Percentiles rank a stretch among this genome's conserved stretches.
These are phyloP conservation scores for Orthonevra nobilis DNA, from an alignment of 2,888 invertebrate species.

Conservation along the genomic window DNA sequence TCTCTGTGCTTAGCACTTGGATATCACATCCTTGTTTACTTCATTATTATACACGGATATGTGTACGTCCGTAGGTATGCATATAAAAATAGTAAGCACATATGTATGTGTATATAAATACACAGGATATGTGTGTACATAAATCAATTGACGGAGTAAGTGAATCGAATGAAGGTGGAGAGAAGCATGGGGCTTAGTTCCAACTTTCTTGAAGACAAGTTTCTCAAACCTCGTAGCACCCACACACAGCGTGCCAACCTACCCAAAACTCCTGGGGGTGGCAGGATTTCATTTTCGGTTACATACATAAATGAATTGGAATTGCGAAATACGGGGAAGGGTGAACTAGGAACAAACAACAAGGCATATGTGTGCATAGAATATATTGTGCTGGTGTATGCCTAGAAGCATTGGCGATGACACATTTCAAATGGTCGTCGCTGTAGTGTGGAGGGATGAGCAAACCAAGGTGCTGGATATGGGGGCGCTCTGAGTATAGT, in stretches of 20 bases:
- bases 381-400: conserved; percentile 55
- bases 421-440: conserved; percentile 69
- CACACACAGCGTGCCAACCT: conserved; percentile 19
- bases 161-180: conserved; percentile 64
- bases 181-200: conserved; percentile 22
- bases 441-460: conserved; percentile 36
- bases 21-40: conserved; percentile 68
- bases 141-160: conserved; percentile 70
- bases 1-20: conserved; percentile 16
- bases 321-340: conserved; percentile 1
- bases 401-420: conserved; percentile 69
- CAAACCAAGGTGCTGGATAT: conserved; percentile 25
- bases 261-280: conserved; percentile 45
- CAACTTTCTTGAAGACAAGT: conserved; percentile 69
- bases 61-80: too few species aligned
- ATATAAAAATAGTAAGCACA: conserved; percentile 43
- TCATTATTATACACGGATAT: conserved; percentile 63
- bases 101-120: conserved; percentile 28
- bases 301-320: conserved; percentile 63
- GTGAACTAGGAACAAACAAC: conserved; percentile 59
- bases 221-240: conserved; percentile 40
- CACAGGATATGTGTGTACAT: conserved; percentile 56
- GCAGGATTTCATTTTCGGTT: conserved; percentile 67
- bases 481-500: background rate
- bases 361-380: conserved; percentile 47